Evolutionary conservation across 1,140 invertebrate genomes (phyloP).

Genomic region (Lepidotrigona ventralis): DNA sequence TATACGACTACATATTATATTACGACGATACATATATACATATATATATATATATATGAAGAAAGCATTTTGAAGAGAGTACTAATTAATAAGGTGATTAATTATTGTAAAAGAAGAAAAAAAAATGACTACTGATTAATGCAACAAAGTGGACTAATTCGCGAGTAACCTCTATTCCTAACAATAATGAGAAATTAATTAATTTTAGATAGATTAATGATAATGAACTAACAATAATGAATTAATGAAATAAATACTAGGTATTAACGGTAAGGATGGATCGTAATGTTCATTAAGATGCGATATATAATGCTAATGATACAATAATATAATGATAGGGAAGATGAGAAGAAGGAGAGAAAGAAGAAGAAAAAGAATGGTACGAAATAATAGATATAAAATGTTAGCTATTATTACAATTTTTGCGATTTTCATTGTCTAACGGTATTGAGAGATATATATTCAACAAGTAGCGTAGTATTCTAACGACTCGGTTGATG

Average conservation of each 20-base stretch:
- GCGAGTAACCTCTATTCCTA: conserved; percentile 48
- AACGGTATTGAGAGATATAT: conserved; percentile 44
- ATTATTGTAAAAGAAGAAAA: conserved; percentile 27
- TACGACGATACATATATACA: background rate
- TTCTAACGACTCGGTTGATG: conserved; percentile 41
- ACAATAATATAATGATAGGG: conserved; percentile 6
- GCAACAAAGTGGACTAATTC: conserved; percentile 50
- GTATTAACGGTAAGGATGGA: conserved; percentile 42
- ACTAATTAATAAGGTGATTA: conserved; percentile 37
- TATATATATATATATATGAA: background rate
- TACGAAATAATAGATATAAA: conserved; percentile 39
- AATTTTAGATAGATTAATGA: conserved; percentile 45
- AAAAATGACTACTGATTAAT: conserved; percentile 36
- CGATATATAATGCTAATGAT: conserved; percentile 20
- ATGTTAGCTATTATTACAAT: conserved; percentile 42
- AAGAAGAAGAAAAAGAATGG: background rate
- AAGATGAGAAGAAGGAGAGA: background rate
- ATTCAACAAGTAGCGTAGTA: conserved; percentile 52
- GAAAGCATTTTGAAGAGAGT: conserved; percentile 24
- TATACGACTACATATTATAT: background rate
- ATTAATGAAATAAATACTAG: conserved; percentile 19
- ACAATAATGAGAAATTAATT: conserved; percentile 43
- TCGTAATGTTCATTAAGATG: conserved; percentile 38
- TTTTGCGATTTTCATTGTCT: conserved; percentile 51
- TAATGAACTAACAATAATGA: conserved; percentile 30